phyloP scores from a whole-genome alignment of 2,797 vertebrate species.

The Parotocinclus haroldoi region DNA sequence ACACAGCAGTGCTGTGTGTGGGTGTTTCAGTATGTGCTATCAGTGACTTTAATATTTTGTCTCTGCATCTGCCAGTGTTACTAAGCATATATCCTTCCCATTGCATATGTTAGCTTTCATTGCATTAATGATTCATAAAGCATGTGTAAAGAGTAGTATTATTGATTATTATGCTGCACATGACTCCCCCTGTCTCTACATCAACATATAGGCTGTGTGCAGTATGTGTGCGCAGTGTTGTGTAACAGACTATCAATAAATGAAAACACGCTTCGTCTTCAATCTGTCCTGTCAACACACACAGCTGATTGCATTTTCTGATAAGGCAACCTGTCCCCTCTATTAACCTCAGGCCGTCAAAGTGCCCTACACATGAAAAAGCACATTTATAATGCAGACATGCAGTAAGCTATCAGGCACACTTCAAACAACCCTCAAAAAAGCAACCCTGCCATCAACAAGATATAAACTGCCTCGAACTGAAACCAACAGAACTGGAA shows the following conservation, averaged over 20 bases:
- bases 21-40: slow-evolving; percentile 8
- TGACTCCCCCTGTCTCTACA: slow-evolving; percentile 19
- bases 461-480: too few species aligned
- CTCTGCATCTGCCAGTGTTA: slow-evolving; percentile 12
- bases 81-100: slow-evolving; percentile 4
- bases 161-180: slow-evolving; percentile 32
- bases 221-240: slow-evolving; percentile 9
- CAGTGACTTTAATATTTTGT: slow-evolving; percentile 33
- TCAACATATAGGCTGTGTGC: slow-evolving; percentile 6
- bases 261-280: slow-evolving; percentile 38
- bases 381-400: slow-evolving; percentile 3
- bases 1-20: neutral
- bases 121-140: slow-evolving; percentile 41
- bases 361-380: slow-evolving; percentile 29
- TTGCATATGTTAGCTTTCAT: slow-evolving; percentile 4
- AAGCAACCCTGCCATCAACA: too few species aligned
- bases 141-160: slow-evolving; percentile 29
- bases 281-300: slow-evolving; percentile 35
- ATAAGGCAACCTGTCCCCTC: slow-evolving; percentile 44
- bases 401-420: neutral
- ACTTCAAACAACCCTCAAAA: neutral
- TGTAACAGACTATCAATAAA: slow-evolving; percentile 29
- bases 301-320: slow-evolving; percentile 54
- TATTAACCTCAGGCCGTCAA: slow-evolving; percentile 37
- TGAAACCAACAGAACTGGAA: too few species aligned